Evolutionary conservation across 2,113 vertebrate species (phyloP).

Genomic region (Clinocottus analis): DNA sequence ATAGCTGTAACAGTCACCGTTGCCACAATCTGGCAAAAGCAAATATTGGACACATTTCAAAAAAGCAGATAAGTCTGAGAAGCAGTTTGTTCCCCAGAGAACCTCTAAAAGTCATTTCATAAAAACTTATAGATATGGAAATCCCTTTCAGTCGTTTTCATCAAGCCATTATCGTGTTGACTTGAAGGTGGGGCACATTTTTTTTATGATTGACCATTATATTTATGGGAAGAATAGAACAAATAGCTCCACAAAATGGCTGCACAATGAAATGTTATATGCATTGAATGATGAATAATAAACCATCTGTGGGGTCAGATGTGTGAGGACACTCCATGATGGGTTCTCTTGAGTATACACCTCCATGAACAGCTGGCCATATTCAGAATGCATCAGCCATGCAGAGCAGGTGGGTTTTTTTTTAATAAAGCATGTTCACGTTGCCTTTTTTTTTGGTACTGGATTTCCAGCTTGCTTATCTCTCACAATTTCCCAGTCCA

Average conservation of each 20-base stretch:
- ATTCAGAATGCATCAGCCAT: slow-evolving; percentile 57
- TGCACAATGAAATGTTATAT: slow-evolving; percentile 6
- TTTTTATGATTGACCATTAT: not conserved
- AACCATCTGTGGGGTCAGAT: slow-evolving; percentile 20
- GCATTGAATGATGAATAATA: slow-evolving; percentile 37
- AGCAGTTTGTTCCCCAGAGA: slow-evolving; percentile 51
- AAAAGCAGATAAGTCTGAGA: slow-evolving; percentile 53
- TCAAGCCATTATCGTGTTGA: not conserved
- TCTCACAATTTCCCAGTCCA: slow-evolving; percentile 35
- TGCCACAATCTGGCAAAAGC: slow-evolving; percentile 38
- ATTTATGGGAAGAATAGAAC: slow-evolving; percentile 11
- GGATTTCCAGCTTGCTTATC: slow-evolving; percentile 45
- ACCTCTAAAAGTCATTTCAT: slow-evolving; percentile 32
- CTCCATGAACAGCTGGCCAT: slow-evolving; percentile 34
- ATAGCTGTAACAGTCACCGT: slow-evolving; percentile 6
- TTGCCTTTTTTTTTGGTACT: not conserved
- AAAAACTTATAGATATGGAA: slow-evolving; percentile 43
- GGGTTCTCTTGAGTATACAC: slow-evolving; percentile 16
- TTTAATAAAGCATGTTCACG: slow-evolving; percentile 63
- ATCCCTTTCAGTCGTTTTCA: slow-evolving; percentile 24
- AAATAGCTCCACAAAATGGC: not conserved
- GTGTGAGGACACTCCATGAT: slow-evolving; percentile 32
- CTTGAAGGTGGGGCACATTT: not conserved
- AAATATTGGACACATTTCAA: slow-evolving; percentile 48
- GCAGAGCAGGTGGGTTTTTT: slow-evolving; percentile 66